Conservation (phyloP, 37 sponge, comb jelly and placozoan species). For the Oscarella lobularis region DNA sequence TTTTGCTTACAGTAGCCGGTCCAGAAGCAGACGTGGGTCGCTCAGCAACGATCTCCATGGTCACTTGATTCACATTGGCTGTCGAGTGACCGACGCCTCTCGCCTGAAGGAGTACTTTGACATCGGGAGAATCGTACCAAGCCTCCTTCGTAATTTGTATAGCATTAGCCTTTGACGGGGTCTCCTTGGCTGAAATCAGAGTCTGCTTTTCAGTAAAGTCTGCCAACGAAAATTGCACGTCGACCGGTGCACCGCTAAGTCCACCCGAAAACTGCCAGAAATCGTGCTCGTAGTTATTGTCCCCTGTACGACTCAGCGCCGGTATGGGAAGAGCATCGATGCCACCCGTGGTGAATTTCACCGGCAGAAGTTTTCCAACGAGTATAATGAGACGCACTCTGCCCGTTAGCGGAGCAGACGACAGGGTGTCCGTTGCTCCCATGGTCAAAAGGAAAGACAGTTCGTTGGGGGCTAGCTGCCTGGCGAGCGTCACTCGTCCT, state of each 20-base stretch:
- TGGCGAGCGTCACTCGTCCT: background rate
- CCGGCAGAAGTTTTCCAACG: conserved; percentile 6
- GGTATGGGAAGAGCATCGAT: background rate
- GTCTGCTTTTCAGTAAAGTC: background rate
- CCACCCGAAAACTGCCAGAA: background rate
- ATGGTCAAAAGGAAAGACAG: background rate
- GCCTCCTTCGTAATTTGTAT: background rate
- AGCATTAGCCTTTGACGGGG: background rate
- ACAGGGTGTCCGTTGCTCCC: conserved; percentile 4
- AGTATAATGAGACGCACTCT: background rate
- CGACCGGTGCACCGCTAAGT: background rate
- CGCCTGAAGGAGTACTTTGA: background rate
- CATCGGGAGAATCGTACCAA: background rate
- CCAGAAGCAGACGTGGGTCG: background rate
- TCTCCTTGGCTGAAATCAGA: background rate
- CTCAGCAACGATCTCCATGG: background rate
- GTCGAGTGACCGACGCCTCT: background rate
- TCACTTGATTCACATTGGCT: background rate
- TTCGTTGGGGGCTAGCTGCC: background rate
- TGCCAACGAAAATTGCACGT: background rate
- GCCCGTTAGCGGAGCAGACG: background rate
- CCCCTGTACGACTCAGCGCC: background rate
- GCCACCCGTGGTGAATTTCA: background rate
- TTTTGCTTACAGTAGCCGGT: background rate
- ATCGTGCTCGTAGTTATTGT: background rate